Conservation (phyloP, 2,113 vertebrate species). For the Orcinus orca region DNA sequence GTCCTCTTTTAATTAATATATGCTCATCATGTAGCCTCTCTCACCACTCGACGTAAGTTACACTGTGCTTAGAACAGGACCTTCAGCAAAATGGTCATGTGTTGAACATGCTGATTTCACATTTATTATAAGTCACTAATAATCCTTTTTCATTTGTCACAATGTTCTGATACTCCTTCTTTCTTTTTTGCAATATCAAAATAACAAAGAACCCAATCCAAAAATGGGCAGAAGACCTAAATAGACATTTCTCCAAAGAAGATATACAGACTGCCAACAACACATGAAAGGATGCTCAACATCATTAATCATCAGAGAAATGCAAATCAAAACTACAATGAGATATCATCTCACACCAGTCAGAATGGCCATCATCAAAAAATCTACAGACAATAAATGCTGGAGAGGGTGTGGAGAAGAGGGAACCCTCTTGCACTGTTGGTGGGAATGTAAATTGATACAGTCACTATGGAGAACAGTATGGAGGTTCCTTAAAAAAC, state of each 20-base stretch:
- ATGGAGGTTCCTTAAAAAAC: too few species aligned
- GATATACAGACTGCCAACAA: too few species aligned
- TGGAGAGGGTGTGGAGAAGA: not conserved
- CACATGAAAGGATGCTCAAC: too few species aligned
- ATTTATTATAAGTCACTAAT: not conserved
- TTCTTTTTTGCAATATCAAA: not conserved
- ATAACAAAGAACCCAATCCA: too few species aligned
- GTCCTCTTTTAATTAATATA: not conserved
- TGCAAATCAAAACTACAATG: too few species aligned
- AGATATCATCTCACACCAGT: too few species aligned
- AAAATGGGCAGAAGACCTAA: too few species aligned
- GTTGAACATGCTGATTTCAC: not conserved
- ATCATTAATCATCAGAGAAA: too few species aligned
- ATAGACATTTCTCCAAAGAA: too few species aligned
- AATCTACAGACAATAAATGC: not conserved
- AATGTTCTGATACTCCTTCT: not conserved
- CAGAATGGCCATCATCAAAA: too few species aligned
- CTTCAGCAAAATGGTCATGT: not conserved
- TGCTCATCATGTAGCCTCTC: not conserved
- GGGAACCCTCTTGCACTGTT: not conserved
- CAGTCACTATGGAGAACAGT: too few species aligned
- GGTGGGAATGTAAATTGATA: too few species aligned
- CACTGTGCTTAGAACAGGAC: not conserved
- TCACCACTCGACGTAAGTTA: not conserved
- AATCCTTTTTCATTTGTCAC: not conserved